A percentile compares a stretch with the other conserved stretches of the same genome.
phyloP scores from a whole-genome alignment of 2,888 invertebrate species.

The Diabrotica balteata region DNA sequence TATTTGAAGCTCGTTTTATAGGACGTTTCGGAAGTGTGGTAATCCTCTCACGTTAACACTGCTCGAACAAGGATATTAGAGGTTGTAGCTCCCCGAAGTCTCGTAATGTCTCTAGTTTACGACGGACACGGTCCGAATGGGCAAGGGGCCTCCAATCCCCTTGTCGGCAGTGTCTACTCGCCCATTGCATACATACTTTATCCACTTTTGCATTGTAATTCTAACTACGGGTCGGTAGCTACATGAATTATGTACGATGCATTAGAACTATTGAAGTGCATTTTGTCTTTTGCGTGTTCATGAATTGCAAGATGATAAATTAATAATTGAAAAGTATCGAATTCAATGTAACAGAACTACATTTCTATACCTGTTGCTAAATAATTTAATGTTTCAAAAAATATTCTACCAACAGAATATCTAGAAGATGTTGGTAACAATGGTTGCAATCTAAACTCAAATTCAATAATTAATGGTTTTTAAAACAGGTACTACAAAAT shows the following conservation, averaged over 20 bases:
- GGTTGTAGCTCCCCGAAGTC: constrained; percentile 37
- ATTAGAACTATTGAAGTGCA: constrained; percentile 12
- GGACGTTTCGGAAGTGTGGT: constrained; percentile 6
- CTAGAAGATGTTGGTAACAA: too few relatives aligned
- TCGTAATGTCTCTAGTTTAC: constrained; percentile 43
- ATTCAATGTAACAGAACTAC: too few relatives aligned
- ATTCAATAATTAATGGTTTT: too few relatives aligned
- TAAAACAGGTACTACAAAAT: too few relatives aligned
- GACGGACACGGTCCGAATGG: constrained; percentile 34
- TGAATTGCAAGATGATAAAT: neutral
- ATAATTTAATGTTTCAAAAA: too few relatives aligned
- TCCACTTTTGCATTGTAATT: constrained; percentile 45
- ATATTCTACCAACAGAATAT: too few relatives aligned
- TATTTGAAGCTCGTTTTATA: neutral
- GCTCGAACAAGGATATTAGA: constrained; percentile 27
- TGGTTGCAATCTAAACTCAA: too few relatives aligned
- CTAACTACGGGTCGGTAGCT: constrained; percentile 7
- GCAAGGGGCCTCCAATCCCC: constrained; percentile 9
- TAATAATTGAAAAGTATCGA: too few relatives aligned
- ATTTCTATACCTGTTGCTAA: too few relatives aligned
- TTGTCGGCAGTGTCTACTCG: constrained; percentile 20
- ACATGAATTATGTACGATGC: constrained; percentile 22
- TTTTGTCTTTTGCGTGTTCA: neutral
- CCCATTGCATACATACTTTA: constrained; percentile 42
- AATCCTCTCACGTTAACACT: constrained; percentile 23